Conservation (phyloP, 2,888 invertebrate genomes). For the Cephus pygmeus region DNA sequence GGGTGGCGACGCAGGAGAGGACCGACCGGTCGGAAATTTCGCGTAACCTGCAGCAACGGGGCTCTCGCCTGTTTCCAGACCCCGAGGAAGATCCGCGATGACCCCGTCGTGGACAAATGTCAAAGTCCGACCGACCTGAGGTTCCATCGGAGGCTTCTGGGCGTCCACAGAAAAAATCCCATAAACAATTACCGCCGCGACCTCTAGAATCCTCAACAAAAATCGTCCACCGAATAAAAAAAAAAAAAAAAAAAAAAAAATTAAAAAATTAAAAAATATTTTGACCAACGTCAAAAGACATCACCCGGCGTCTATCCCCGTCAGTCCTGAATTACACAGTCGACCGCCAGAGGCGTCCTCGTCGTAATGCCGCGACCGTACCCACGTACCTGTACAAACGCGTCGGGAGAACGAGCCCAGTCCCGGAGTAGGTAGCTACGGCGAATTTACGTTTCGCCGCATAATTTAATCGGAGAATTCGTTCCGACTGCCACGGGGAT, state of each 20-base stretch:
- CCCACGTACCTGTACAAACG: background rate
- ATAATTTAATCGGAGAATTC: constrained; percentile 37
- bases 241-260: background rate
- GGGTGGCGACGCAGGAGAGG: constrained; percentile 14
- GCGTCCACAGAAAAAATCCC: background rate
- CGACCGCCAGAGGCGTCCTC: background rate
- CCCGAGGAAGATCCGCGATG: background rate
- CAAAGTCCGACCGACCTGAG: background rate
- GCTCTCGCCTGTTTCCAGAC: constrained; percentile 23
- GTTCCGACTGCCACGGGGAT: constrained; percentile 22
- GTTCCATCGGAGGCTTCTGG: background rate
- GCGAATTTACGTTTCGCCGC: constrained; percentile 16
- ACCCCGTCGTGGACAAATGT: background rate
- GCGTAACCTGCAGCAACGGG: constrained; percentile 41
- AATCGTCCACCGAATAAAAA: no score
- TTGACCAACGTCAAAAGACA: background rate
- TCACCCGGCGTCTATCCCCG: background rate
- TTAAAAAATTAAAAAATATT: no score
- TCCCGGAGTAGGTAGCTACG: constrained; percentile 8
- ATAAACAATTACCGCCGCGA: background rate
- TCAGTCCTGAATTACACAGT: background rate
- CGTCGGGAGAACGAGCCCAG: background rate
- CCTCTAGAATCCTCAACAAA: no score
- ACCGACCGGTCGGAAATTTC: constrained; percentile 34
- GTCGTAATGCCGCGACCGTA: background rate